Evolutionary conservation across 2,797 vertebrate species (phyloP), one percentile per base, ranked within the genome.

Genomic region (Zalophus californianus): DNA sequence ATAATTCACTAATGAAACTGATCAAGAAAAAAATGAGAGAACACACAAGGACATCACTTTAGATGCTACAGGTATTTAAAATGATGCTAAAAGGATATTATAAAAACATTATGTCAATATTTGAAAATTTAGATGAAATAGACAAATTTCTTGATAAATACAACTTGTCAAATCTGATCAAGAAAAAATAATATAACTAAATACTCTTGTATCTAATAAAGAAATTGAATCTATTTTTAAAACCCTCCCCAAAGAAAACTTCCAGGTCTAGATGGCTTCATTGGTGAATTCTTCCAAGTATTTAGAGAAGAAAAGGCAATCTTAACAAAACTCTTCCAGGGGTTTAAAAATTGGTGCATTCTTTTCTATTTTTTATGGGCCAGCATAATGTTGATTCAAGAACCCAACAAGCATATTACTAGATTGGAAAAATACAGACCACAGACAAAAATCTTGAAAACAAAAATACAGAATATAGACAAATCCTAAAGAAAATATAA

Each of bases 131-230:
- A 54, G 66, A 73, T 82, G 15, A 64, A 88, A 41, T 50, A 90
- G 80, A 50, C 38, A 86, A 48, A 86, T 90, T 78, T 48, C 32
- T 90, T 89, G 86, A 89, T 82, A 83, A 54, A 83, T 29, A 82
- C 4, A 94, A 73, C 44, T 73, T 78, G 7, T 25, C 10, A 77
- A 27, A 78, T 50, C n/a, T 85, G 41, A 62, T n/a, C 50, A 48
- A 54, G 48, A 29, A 94, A 68, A 54, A 78, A 38, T 68, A 38
- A 50, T 58, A 84, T 32, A 68, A 9, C 14, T 68, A 41, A 64
- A 90, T 27, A 38, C 18, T 78, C 29, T 41, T 68, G 0, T 68
- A 48, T 48, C 38, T 84, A 11, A 52, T 66, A 78, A 78, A 68
- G 5, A 68, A 68, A 85, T 27, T 18, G 52, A 58, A 78, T 68